Evolutionary conservation across 2,888 invertebrate species (phyloP), one percentile per base, ranked within the genome.

Genomic region (Dione juno): DNA sequence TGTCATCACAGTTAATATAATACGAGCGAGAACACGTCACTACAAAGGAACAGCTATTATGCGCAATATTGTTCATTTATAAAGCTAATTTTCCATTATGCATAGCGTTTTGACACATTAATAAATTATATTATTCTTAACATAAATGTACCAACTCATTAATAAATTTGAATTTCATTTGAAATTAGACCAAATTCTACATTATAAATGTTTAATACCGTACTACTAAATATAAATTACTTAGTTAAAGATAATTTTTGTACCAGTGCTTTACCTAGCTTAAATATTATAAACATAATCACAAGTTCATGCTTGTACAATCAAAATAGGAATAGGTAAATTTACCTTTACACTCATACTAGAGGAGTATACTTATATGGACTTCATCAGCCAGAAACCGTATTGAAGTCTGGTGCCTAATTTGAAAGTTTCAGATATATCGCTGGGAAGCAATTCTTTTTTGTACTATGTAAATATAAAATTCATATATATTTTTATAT

Each of bases 1-100:
- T 61, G 28, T 61, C 45, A 61, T 45, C 43, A 3, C 45, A 61
- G 43, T 61, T 61, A 61, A 61, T 61, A 16, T 61, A 61, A 61
- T 61, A 61, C 45, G 7, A 45, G 28, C 43, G 45, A 45, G 61
- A 61, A 28, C 61, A 45, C 28, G 61, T 61, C 61, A 45, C 11
- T 45, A 61, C 61, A 61, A 61, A 61, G 61, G 61, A 61, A 61
- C n/a, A 35, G 61, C 61, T 45, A 61, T 45, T 61, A 61, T 61
- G 45, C 10, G 35, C 45, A 28, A 45, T 61, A 61, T 61, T 61
- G 45, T 14, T 35, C 61, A 45, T 61, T 61, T 61, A 45, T 61
- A 43, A 61, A 45, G 61, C 45, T 61, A 61, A 61, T 61, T 61
- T 43, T 45, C 45, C 28, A 61, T 61, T 61, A 45, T 61, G 45